phyloP scores from a whole-genome alignment of 2,797 vertebrate genomes.

The Harpagifer antarcticus region DNA sequence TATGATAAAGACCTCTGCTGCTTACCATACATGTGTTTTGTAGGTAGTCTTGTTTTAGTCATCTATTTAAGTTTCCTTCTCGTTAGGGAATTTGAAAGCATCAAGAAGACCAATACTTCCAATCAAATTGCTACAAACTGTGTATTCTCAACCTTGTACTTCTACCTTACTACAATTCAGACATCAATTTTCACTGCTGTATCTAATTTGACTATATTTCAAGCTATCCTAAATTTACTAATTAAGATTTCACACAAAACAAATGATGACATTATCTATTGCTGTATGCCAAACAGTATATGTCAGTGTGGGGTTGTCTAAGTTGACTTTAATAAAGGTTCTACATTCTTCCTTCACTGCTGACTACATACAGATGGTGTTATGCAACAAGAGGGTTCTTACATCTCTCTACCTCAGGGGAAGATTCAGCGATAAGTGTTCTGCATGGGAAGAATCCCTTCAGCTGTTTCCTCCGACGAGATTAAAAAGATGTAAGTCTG shows the following conservation, averaged over 20 bases:
- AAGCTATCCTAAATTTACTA: neutral
- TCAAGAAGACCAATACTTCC: too few relatives aligned
- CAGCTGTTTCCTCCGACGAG: slow-evolving; percentile 7
- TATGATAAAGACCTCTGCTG: slow-evolving; percentile 2
- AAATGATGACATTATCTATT: neutral
- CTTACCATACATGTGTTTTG: neutral
- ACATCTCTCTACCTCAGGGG: neutral
- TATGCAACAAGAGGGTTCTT: neutral
- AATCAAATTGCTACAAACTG: too few relatives aligned
- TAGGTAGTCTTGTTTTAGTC: neutral
- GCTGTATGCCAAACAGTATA: neutral
- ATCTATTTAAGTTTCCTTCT: too few relatives aligned
- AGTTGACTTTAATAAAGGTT: neutral
- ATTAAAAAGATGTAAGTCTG: slow-evolving; percentile 19
- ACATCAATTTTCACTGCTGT: neutral
- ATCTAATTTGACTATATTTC: neutral
- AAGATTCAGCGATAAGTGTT: slow-evolving; percentile 12
- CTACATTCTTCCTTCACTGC: neutral
- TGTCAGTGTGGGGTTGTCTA: neutral
- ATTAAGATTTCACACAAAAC: neutral
- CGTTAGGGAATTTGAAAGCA: too few relatives aligned
- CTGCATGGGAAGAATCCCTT: slow-evolving; percentile 14
- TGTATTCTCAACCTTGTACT: neutral
- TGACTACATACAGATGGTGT: neutral
- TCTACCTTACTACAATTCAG: neutral